A percentile compares a stretch with the other conserved stretches of the same genome.
Evolutionary conservation across 2,888 invertebrate species (phyloP).

Genomic region (Arge pagana): DNA sequence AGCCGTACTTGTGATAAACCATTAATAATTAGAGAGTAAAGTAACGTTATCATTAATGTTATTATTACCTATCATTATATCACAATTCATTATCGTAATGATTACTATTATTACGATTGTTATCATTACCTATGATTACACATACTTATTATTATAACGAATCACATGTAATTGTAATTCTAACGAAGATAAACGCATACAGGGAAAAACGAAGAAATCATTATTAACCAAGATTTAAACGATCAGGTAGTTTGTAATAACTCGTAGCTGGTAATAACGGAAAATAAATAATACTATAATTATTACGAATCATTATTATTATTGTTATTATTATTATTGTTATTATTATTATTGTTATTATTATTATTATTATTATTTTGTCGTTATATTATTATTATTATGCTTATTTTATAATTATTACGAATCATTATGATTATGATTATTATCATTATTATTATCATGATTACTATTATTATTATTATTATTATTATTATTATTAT

Average conservation of each 20-base stretch:
- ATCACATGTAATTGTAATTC: constrained; percentile 14
- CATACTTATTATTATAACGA: not conserved
- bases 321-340: constrained; percentile 1
- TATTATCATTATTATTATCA: constrained; percentile 23
- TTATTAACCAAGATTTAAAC: constrained; percentile 22
- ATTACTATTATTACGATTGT: constrained; percentile 8
- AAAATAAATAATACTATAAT: not conserved
- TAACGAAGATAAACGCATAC: constrained; percentile 16
- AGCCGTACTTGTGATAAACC: constrained; percentile 51
- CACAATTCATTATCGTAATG: not conserved
- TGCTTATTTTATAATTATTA: no score
- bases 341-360: constrained; percentile 1
- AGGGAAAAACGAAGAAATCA: constrained; percentile 25
- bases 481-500: constrained; percentile 25
- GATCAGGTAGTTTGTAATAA: constrained; percentile 25
- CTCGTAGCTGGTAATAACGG: constrained; percentile 22
- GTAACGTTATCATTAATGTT: constrained; percentile 21
- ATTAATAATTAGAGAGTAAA: constrained; percentile 26
- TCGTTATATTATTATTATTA: constrained; percentile 28
- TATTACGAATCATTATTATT: not conserved
- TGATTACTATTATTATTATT: constrained; percentile 23
- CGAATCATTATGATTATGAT: constrained; percentile 29
- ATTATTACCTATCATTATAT: not conserved
- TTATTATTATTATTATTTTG: no score
- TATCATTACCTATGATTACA: not conserved